Evolutionary conservation across 2,888 invertebrate genomes (phyloP), one percentile per base, ranked within the genome.

Genomic region (Drosophila yooni): DNA sequence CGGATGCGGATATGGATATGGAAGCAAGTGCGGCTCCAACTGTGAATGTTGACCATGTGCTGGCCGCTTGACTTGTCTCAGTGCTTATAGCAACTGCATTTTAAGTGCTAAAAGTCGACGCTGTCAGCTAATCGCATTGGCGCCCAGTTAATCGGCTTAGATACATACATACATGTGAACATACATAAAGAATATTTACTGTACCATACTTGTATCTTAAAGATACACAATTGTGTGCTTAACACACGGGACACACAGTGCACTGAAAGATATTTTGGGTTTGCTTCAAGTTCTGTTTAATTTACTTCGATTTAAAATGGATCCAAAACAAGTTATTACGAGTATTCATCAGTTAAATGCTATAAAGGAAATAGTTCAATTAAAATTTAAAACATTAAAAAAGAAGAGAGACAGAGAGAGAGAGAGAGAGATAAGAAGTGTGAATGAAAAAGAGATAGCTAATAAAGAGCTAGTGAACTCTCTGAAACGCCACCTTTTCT

Each of bases 91-190:
- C 67, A 82, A 87, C 66, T 82, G 81, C 82, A 75, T 72, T 85
- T 79, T 67, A 84, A 88, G 85, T 77, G 83, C 70, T 79, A 76
- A 76, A 77, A 88, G 85, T 85, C 79, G 68, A 72, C 68, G 74
- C 66, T 76, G 67, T 64, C 75, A 72, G 77, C 81, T 76, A 84
- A 88, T 88, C 75, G 81, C 79, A 82, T 82, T 87, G 71, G 70
- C 72, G 71, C 73, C 57, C 56, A 60, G 69, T 76, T 82, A 87
- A 87, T 81, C 81, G 62, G 70, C 82, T 88, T 88, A 84, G 65
- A 43, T 50, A 54, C 65, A 75, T 61, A 71, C 13, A 21, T 66
- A 10, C 21, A 21, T 21, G 61, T 10, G 21, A 21, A 29, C 34
- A 27, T 10, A 40, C 25, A 34, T 64, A 13, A 31, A 40, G 27